These are phyloP conservation scores for Aproaerema taeniolella DNA, from an alignment of 2,888 invertebrate genomes.

Conservation along the genomic window DNA sequence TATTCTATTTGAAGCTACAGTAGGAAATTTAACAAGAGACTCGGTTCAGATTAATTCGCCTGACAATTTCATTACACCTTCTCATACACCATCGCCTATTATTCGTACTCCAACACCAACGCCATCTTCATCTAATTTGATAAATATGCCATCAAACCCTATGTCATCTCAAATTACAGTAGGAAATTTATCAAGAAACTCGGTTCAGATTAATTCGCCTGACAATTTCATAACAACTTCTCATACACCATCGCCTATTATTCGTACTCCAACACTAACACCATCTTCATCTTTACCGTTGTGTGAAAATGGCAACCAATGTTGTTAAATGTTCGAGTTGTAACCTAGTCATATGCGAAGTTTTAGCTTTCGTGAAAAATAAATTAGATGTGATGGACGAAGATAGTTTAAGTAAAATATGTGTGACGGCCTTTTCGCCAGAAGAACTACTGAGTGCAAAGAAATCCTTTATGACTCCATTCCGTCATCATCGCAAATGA, in stretches of 20 bases:
- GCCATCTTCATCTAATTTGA: too few relatives aligned
- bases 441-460: slow-evolving; percentile 11
- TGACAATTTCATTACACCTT: background rate
- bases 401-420: slow-evolving; percentile 9
- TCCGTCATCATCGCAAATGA: background rate
- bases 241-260: background rate
- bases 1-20: slow-evolving; percentile 13
- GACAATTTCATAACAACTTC: background rate
- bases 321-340: slow-evolving; percentile 7
- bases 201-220: background rate
- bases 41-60: slow-evolving; percentile 1
- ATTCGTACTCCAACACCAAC: background rate
- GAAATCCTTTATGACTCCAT: slow-evolving; percentile 7
- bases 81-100: background rate
- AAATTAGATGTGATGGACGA: slow-evolving; percentile 13
- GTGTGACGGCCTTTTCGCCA: slow-evolving; percentile 9
- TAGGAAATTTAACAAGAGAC: slow-evolving; percentile 11
- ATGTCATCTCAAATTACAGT: too few relatives aligned
- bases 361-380: slow-evolving; percentile 13
- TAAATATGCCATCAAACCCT: too few relatives aligned
- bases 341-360: slow-evolving; percentile 11
- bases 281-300: too few relatives aligned
- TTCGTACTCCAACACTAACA: background rate
- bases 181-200: too few relatives aligned
- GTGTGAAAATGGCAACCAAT: slow-evolving; percentile 4